These are phyloP conservation scores for Sebastes flavidus DNA, from an alignment of 2,797 vertebrate species.

Conservation along the genomic window DNA sequence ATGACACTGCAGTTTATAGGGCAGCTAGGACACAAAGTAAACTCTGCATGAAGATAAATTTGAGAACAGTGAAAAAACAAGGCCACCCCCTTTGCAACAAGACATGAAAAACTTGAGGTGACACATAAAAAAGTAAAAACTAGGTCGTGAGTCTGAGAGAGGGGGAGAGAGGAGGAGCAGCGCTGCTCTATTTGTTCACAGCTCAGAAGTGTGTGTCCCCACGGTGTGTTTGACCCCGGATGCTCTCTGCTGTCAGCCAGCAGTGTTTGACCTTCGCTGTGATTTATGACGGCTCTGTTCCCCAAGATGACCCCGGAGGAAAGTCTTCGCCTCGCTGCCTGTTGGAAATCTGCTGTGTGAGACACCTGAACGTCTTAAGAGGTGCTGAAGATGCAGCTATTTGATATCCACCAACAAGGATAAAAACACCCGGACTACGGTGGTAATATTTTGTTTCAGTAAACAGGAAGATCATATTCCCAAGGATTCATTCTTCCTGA, in stretches of 20 bases:
- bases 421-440: neutral
- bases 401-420: neutral
- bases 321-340: neutral
- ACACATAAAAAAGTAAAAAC: constrained; percentile 71
- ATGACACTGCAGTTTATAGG: constrained; percentile 4
- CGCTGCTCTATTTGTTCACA: constrained; percentile 56
- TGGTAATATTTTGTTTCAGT: constrained; percentile 41
- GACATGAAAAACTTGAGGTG: constrained; percentile 70
- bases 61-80: constrained; percentile 62
- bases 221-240: constrained; percentile 51
- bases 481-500: neutral
- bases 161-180: constrained; percentile 30
- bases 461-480: constrained; percentile 22
- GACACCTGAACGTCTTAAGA: constrained; percentile 29
- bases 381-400: constrained; percentile 19
- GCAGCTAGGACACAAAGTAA: constrained; percentile 38
- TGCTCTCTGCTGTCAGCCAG: constrained; percentile 45
- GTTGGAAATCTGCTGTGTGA: neutral
- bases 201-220: constrained; percentile 42
- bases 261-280: constrained; percentile 55
- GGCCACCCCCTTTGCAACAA: constrained; percentile 52
- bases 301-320: constrained; percentile 20
- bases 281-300: constrained; percentile 65
- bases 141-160: constrained; percentile 65
- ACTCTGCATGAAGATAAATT: constrained; percentile 35